Conservation (phyloP, 2,113 vertebrate genomes). For the Phoxinus phoxinus region DNA sequence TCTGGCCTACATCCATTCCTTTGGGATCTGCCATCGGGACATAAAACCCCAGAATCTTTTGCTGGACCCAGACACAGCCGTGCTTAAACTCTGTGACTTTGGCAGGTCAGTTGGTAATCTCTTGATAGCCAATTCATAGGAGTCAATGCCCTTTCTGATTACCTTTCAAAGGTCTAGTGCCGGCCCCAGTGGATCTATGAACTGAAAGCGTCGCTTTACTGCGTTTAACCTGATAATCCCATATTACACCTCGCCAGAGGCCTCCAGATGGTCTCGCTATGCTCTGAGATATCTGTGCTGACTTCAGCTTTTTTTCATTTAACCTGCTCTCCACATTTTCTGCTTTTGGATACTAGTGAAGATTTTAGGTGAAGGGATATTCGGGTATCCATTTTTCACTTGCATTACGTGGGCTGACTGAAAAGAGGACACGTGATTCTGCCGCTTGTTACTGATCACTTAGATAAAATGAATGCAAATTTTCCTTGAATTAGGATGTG, state of each 20-base stretch:
- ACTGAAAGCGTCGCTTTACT: slow-evolving; percentile 9
- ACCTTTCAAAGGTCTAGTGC: slow-evolving; percentile 6
- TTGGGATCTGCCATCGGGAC: slow-evolving; percentile 99
- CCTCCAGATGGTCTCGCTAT: slow-evolving; percentile 16
- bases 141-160: not conserved
- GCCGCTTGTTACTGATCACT: not conserved
- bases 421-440: not conserved
- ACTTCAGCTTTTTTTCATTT: slow-evolving; percentile 1
- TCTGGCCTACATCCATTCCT: slow-evolving; percentile 99
- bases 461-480: not conserved
- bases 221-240: slow-evolving; percentile 31
- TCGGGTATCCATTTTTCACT: not conserved
- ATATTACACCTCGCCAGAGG: slow-evolving; percentile 4
- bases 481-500: not conserved
- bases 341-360: not conserved
- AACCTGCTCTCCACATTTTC: not conserved
- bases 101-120: slow-evolving; percentile 84
- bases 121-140: not conserved
- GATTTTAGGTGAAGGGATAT: slow-evolving; percentile 12
- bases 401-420: not conserved
- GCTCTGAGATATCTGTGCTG: slow-evolving; percentile 23
- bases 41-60: slow-evolving; percentile 99
- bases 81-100: slow-evolving; percentile 98
- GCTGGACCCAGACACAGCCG: slow-evolving; percentile 98
- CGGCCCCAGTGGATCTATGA: slow-evolving; percentile 7